Conservation (phyloP, 1,140 invertebrate genomes). For the Mamestra configurata region DNA sequence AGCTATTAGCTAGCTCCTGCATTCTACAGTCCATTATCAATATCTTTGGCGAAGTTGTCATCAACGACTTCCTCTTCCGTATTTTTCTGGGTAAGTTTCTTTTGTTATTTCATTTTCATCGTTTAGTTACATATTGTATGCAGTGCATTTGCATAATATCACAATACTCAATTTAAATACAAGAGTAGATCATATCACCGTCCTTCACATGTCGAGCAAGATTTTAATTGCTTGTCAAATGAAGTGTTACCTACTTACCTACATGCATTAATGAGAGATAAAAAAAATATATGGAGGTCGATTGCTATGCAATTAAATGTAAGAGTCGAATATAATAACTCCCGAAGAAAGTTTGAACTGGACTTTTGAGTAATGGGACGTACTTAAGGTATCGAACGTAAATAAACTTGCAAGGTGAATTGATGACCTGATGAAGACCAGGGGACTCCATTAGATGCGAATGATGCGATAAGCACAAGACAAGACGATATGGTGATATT, state of each 20-base stretch:
- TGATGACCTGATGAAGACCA: too few relatives aligned
- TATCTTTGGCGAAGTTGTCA: too few relatives aligned
- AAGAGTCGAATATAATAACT: not conserved
- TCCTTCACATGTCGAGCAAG: conserved; percentile 34
- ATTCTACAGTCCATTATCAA: too few relatives aligned
- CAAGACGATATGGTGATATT: too few relatives aligned
- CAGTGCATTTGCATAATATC: conserved; percentile 20
- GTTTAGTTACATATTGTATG: not conserved
- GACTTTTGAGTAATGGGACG: not conserved
- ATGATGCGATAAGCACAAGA: too few relatives aligned
- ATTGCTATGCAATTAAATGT: not conserved
- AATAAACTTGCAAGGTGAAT: too few relatives aligned
- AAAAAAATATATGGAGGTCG: conserved; percentile 31
- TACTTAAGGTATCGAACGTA: too few relatives aligned
- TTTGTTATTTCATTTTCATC: not conserved
- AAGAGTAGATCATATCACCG: conserved; percentile 19
- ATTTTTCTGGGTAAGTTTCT: too few relatives aligned
- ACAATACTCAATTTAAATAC: conserved; percentile 1
- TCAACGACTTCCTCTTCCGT: too few relatives aligned
- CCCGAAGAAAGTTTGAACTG: not conserved
- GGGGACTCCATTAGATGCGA: too few relatives aligned
- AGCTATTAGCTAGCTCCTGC: too few relatives aligned
- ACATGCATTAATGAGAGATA: conserved; percentile 7
- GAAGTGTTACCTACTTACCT: conserved; percentile 35
- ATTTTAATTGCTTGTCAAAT: conserved; percentile 46